A percentile compares a stretch with the other conserved stretches of the same genome.
phyloP scores from a whole-genome alignment of 2,888 invertebrate genomes.

The Arrhopalites spinosus region DNA sequence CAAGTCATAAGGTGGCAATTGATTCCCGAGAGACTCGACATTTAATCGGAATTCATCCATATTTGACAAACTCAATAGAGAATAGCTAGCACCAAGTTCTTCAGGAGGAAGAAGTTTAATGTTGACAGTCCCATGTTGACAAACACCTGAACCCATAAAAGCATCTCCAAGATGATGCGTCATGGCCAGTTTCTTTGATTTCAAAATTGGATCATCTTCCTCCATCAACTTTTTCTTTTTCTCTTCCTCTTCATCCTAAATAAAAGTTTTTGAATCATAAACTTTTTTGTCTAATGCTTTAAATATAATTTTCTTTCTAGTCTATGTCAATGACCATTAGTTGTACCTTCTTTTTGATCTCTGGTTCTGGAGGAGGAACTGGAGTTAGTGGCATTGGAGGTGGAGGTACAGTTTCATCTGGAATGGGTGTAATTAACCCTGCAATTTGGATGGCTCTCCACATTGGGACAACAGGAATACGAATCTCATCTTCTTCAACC shows the following conservation, averaged over 20 bases:
- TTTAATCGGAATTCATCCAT: constrained; percentile 50
- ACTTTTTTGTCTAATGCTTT: too few species aligned
- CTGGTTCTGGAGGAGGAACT: constrained; percentile 38
- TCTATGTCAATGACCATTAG: constrained; percentile 6
- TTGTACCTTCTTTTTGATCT: not conserved
- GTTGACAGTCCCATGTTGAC: constrained; percentile 43
- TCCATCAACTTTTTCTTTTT: constrained; percentile 35
- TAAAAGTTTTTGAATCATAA: too few species aligned
- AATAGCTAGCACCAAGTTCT: constrained; percentile 42
- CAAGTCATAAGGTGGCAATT: constrained; percentile 21
- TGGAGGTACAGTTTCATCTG: constrained; percentile 54
- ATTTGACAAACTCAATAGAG: constrained; percentile 45
- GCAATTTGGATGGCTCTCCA: constrained; percentile 75
- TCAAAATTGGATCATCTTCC: constrained; percentile 41
- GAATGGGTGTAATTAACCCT: constrained; percentile 60
- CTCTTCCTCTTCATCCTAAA: constrained; percentile 21
- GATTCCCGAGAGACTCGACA: constrained; percentile 42
- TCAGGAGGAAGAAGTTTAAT: constrained; percentile 44
- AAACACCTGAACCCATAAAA: constrained; percentile 51
- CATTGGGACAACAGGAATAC: constrained; percentile 61
- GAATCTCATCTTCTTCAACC: constrained; percentile 33
- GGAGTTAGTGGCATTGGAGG: constrained; percentile 51
- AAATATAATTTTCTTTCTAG: not conserved
- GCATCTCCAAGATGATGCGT: constrained; percentile 48
- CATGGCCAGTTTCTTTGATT: constrained; percentile 44